Evolutionary conservation across 2,888 invertebrate genomes (phyloP).

Genomic region (Rhagonycha fulva): DNA sequence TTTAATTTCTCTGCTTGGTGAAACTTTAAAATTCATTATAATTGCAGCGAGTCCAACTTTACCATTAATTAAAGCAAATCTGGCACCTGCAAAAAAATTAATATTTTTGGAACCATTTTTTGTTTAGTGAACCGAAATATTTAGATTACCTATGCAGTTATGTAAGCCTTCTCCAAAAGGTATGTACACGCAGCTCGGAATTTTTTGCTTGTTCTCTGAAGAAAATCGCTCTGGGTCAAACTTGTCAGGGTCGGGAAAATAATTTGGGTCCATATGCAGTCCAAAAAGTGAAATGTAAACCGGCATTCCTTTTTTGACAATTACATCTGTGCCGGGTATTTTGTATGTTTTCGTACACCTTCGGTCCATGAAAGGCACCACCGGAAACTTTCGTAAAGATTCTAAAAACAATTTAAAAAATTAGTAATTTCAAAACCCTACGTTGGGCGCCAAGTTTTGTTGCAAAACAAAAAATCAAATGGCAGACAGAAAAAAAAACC

Average conservation of each 20-base stretch:
- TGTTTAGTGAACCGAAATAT: neutral
- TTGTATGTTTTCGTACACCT: conserved; percentile 37
- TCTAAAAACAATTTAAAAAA: neutral
- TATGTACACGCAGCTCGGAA: conserved; percentile 36
- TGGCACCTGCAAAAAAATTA: conserved; percentile 30
- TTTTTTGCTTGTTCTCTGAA: conserved; percentile 30
- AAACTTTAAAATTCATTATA: conserved; percentile 34
- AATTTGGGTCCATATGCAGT: conserved; percentile 42
- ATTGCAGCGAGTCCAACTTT: conserved; percentile 35
- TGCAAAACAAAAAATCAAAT: too few species aligned
- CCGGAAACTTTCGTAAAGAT: conserved; percentile 41
- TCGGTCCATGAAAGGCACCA: conserved; percentile 41
- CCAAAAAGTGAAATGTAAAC: conserved; percentile 45
- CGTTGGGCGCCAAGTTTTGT: too few species aligned
- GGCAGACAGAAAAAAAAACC: too few species aligned
- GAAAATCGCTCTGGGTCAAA: conserved; percentile 43
- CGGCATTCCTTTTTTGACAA: conserved; percentile 43
- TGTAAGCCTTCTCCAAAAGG: conserved; percentile 43
- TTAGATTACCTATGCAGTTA: conserved; percentile 42
- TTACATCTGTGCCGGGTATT: conserved; percentile 37
- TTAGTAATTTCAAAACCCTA: neutral
- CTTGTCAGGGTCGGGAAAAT: conserved; percentile 43
- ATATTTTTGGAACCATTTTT: too few species aligned
- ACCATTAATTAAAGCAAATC: conserved; percentile 35
- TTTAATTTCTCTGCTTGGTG: conserved; percentile 29